Conservation (phyloP, 2,888 invertebrate species). For the Spodoptera picta region DNA sequence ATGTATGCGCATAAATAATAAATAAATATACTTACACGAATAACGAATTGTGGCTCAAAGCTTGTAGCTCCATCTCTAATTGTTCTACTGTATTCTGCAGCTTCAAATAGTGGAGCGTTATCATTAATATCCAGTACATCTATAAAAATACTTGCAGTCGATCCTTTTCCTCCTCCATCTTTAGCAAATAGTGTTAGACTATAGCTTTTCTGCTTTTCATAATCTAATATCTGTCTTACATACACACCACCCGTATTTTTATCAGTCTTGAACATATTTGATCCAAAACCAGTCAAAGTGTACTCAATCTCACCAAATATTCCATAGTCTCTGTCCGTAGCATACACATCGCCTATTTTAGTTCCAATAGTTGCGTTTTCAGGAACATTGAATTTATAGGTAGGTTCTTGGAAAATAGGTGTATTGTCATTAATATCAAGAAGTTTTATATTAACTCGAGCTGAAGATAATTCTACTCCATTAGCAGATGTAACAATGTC, state of each 20-base stretch:
- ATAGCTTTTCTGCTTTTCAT: conserved; percentile 94
- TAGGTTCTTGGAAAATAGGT: conserved; percentile 90
- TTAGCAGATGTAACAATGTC: conserved; percentile 90
- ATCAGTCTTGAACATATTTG: conserved; percentile 93
- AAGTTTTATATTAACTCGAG: conserved; percentile 90
- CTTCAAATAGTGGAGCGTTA: conserved; percentile 92
- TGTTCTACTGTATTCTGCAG: conserved; percentile 91
- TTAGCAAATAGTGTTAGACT: conserved; percentile 93
- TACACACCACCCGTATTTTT: conserved; percentile 90
- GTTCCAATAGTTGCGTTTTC: conserved; percentile 90
- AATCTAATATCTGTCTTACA: conserved; percentile 91
- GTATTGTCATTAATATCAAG: conserved; percentile 94
- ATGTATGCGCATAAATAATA: no score
- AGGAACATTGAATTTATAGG: conserved; percentile 90
- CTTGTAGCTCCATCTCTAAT: conserved; percentile 93
- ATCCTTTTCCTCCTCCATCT: conserved; percentile 93
- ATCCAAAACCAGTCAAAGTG: conserved; percentile 93
- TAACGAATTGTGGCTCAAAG: conserved; percentile 94
- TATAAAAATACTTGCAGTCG: conserved; percentile 91
- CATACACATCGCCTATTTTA: conserved; percentile 90
- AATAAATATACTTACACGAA: conserved; percentile 84
- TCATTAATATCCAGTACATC: conserved; percentile 93
- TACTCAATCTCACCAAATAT: conserved; percentile 92
- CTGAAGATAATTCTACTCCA: conserved; percentile 87
- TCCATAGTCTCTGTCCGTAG: conserved; percentile 92